Conservation (phyloP, 2,113 vertebrate genomes). For the mouse (Mus musculus) region GRCm39 chr14:101127001-101127500, state of each 20-base stretch:
- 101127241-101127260: conserved; percentile 2
- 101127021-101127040: background rate
- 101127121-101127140: background rate
- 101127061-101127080: background rate
- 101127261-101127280: background rate
- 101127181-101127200: background rate
- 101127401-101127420: conserved; percentile 64
- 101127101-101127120: background rate
- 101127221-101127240: background rate
- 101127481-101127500: conserved; percentile 81
- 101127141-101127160: background rate
- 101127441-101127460: conserved; percentile 68
- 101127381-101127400: conserved; percentile 47
- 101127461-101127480: conserved; percentile 42
- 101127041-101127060: background rate
- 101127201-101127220: conserved; percentile 7
- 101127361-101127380: background rate
- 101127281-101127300: background rate
- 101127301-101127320: background rate
- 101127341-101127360: conserved; percentile 14
- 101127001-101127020: background rate
- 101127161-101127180: conserved; percentile 15
- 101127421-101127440: conserved; percentile 77
- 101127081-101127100: background rate
- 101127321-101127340: background rate